Percentiles rank a stretch among this genome's conserved stretches.
These are phyloP conservation scores for Turdus rufiventris DNA, from an alignment of 2,113 vertebrate species.

Conservation along the genomic window DNA sequence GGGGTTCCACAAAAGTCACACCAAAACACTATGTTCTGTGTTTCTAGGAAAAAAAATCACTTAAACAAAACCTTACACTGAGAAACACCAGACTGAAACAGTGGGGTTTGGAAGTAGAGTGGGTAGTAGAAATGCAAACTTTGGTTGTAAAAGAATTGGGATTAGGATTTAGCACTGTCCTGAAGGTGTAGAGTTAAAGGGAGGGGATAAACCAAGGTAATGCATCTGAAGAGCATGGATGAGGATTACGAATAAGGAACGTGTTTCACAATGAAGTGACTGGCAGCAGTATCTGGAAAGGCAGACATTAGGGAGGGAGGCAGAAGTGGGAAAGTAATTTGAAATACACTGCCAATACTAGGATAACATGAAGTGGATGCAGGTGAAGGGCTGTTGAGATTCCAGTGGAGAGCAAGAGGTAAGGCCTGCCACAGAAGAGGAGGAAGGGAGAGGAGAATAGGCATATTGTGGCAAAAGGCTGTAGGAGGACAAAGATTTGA, in stretches of 20 bases:
- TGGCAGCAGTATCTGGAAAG: not conserved
- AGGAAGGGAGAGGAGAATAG: not conserved
- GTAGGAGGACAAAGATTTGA: not conserved
- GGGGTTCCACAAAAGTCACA: not conserved
- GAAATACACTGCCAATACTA: not conserved
- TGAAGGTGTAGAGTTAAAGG: not conserved
- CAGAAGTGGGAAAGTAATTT: not conserved
- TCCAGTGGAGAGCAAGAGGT: not conserved
- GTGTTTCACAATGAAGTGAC: not conserved
- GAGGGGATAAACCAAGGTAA: not conserved
- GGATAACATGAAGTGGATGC: not conserved
- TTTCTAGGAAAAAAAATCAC: not conserved
- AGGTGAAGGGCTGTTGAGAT: not conserved
- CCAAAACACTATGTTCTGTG: not conserved
- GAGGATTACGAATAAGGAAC: not conserved
- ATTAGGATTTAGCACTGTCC: not conserved
- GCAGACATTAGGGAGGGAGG: not conserved
- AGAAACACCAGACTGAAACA: not conserved
- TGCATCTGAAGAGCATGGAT: not conserved
- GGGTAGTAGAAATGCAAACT: not conserved
- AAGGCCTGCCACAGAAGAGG: not conserved
- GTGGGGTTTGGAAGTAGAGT: not conserved
- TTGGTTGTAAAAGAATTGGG: not conserved
- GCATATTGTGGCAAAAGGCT: not conserved
- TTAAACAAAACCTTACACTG: not conserved